Evolutionary conservation across 1,140 invertebrate species (phyloP).

Genomic region (Hormaphis cornu): DNA sequence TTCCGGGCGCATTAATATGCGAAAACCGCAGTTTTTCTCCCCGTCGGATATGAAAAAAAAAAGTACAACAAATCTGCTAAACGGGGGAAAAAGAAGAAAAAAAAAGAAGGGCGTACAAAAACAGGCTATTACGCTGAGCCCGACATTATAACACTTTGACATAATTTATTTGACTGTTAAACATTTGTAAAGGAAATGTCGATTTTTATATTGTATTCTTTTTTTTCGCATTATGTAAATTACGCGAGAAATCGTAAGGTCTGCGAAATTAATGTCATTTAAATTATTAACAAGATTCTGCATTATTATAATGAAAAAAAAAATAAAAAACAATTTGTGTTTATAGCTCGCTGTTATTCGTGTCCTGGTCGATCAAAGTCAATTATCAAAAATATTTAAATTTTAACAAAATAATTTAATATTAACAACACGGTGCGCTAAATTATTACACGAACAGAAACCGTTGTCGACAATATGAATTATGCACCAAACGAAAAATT

Average conservation of each 20-base stretch:
- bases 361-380: not conserved
- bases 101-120: conserved; percentile 13
- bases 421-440: not conserved
- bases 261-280: not conserved
- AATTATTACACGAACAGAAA: not conserved
- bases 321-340: too few species aligned
- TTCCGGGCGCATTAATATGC: conserved; percentile 21
- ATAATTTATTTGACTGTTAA: conserved; percentile 31
- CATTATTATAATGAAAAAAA: too few species aligned
- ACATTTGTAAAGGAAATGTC: conserved; percentile 15
- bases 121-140: not conserved
- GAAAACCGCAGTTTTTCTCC: conserved; percentile 29
- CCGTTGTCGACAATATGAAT: not conserved
- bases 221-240: conserved; percentile 1
- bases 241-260: not conserved
- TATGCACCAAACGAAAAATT: not conserved
- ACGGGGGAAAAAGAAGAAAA: not conserved
- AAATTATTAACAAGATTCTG: not conserved
- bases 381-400: conserved; percentile 5
- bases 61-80: not conserved
- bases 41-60: conserved; percentile 3
- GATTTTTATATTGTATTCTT: conserved; percentile 9
- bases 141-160: conserved; percentile 28
- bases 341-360: too few species aligned
- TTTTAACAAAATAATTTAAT: not conserved